Percentiles rank a stretch among this genome's conserved stretches.
Evolutionary conservation across 1,140 invertebrate genomes (phyloP).

Genomic region (Bacillus rossius): DNA sequence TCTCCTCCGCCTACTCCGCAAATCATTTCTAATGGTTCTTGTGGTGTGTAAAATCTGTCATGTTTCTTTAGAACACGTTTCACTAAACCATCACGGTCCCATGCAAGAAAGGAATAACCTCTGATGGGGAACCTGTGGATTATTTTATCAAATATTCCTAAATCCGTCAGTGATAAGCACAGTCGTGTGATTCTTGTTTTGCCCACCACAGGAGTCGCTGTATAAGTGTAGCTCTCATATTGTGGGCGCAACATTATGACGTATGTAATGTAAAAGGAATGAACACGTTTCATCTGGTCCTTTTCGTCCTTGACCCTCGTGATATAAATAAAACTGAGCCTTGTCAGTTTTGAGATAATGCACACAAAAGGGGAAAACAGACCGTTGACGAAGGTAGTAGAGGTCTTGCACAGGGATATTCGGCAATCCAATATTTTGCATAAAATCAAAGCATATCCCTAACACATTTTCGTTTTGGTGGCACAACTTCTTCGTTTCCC

Average conservation of each 20-base stretch:
- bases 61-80: constrained; percentile 14
- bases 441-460: not conserved
- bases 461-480: not conserved
- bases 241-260: constrained; percentile 2
- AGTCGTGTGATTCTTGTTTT: constrained; percentile 8
- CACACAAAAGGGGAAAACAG: constrained; percentile 4
- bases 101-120: constrained; percentile 20
- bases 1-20: not conserved
- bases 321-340: not conserved
- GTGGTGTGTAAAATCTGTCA: constrained; percentile 14
- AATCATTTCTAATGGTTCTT: constrained; percentile 3
- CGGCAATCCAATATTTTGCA: constrained; percentile 10
- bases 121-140: constrained; percentile 15
- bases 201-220: not conserved
- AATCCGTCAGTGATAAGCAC: not conserved
- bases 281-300: not conserved
- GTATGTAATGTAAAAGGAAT: not conserved
- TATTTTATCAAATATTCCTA: not conserved
- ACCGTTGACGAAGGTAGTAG: constrained; percentile 3
- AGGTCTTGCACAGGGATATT: constrained; percentile 6
- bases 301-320: not conserved
- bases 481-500: not conserved
- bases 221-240: constrained; percentile 4
- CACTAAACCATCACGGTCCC: constrained; percentile 18
- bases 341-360: constrained; percentile 2